Conservation (phyloP, 2,888 invertebrate genomes). For the Leucophenga maculata region DNA sequence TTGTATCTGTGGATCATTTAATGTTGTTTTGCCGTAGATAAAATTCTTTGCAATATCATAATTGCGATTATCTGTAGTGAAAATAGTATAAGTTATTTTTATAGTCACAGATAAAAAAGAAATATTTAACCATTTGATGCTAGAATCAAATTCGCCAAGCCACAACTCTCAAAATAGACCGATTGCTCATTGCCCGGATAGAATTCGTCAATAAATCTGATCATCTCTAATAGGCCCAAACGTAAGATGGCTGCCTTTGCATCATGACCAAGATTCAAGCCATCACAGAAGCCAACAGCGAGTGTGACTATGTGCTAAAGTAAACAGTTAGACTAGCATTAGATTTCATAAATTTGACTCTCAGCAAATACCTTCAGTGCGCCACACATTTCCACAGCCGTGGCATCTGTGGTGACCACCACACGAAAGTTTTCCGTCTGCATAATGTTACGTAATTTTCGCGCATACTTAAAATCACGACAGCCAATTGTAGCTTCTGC, state of each 20-base stretch:
- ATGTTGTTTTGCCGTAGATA: conserved; percentile 91
- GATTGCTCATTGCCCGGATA: conserved; percentile 91
- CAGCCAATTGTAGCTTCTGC: conserved; percentile 99
- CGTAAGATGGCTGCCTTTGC: conserved; percentile 99
- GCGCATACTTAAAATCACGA: conserved; percentile 83
- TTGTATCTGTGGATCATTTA: conserved; percentile 98
- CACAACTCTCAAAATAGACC: conserved; percentile 99
- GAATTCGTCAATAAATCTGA: conserved; percentile 94
- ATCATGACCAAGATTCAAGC: conserved; percentile 94
- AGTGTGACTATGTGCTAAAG: conserved; percentile 96
- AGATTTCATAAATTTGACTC: too few species aligned
- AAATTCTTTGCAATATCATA: conserved; percentile 95
- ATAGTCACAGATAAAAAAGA: neutral
- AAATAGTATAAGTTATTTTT: neutral
- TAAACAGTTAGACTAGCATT: conserved; percentile 5
- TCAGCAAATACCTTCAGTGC: conserved; percentile 86
- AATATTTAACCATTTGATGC: conserved; percentile 89
- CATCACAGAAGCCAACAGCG: conserved; percentile 98
- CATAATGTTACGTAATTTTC: conserved; percentile 88
- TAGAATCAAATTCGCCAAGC: conserved; percentile 97
- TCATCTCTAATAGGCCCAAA: conserved; percentile 98
- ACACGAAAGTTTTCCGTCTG: conserved; percentile 97
- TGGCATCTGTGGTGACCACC: conserved; percentile 94
- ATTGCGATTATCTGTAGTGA: conserved; percentile 85
- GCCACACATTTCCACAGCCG: conserved; percentile 98